Percentiles rank a stretch among this genome's conserved stretches.
phyloP scores from a whole-genome alignment of 2,797 vertebrate species.

The Chelonia mydas region DNA sequence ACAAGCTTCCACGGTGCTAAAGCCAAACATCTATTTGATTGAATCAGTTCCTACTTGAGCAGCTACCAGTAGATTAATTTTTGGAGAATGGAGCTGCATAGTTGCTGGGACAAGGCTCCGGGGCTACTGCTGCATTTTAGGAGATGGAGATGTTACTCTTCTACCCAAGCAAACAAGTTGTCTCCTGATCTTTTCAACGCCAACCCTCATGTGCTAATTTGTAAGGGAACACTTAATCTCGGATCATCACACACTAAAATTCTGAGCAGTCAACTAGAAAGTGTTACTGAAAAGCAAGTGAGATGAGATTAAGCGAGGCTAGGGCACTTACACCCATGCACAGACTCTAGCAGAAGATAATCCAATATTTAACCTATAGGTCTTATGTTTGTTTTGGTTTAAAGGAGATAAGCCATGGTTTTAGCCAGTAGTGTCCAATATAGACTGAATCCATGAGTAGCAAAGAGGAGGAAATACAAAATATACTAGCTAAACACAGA shows the following conservation, averaged over 20 bases:
- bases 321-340: not conserved
- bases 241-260: not conserved
- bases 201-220: not conserved
- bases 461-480: not conserved
- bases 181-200: not conserved
- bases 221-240: not conserved
- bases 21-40: not conserved
- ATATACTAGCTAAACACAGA: not conserved
- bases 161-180: not conserved
- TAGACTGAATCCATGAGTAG: not conserved
- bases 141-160: not conserved
- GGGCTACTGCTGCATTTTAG: not conserved
- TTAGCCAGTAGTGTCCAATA: not conserved
- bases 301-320: not conserved
- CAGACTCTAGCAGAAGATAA: not conserved
- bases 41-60: not conserved
- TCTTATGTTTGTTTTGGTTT: not conserved
- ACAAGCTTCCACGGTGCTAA: slow-evolving; percentile 5
- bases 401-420: not conserved
- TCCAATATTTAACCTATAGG: not conserved
- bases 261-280: not conserved
- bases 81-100: not conserved
- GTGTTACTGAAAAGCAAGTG: not conserved
- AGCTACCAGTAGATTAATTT: slow-evolving; percentile 15
- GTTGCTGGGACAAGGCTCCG: not conserved